phyloP scores from a whole-genome alignment of 2,113 vertebrate genomes.

The Platycercus adscitus region DNA sequence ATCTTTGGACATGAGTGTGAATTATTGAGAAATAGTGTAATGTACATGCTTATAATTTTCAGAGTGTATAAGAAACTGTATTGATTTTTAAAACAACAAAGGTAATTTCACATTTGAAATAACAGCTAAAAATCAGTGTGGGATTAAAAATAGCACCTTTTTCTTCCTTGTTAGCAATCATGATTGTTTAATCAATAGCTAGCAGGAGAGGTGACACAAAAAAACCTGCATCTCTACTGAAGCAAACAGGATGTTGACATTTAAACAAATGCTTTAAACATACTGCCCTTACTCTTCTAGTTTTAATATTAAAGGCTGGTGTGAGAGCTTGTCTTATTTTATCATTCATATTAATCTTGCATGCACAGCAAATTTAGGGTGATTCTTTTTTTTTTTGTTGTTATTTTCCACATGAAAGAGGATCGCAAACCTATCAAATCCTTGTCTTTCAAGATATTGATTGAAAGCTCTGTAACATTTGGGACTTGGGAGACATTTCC shows the following conservation, averaged over 20 bases:
- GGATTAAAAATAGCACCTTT: slow-evolving; percentile 19
- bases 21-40: not conserved
- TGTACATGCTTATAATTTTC: not conserved
- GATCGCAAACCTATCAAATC: not conserved
- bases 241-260: slow-evolving; percentile 40
- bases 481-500: not conserved
- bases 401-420: not conserved
- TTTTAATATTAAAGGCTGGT: not conserved
- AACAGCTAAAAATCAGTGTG: not conserved
- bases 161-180: slow-evolving; percentile 9
- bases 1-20: not conserved
- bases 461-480: not conserved
- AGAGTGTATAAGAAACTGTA: not conserved
- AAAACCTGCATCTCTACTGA: not conserved
- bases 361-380: not conserved
- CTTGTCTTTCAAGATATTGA: not conserved
- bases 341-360: not conserved
- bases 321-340: not conserved
- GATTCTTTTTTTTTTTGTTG: not conserved
- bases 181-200: slow-evolving; percentile 7
- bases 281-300: slow-evolving; percentile 16
- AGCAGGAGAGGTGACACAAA: slow-evolving; percentile 23
- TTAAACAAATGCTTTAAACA: slow-evolving; percentile 43
- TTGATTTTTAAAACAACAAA: not conserved
- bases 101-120: not conserved